These are phyloP conservation scores for Heliornis fulica DNA, from an alignment of 2,113 vertebrate species.

Conservation along the genomic window DNA sequence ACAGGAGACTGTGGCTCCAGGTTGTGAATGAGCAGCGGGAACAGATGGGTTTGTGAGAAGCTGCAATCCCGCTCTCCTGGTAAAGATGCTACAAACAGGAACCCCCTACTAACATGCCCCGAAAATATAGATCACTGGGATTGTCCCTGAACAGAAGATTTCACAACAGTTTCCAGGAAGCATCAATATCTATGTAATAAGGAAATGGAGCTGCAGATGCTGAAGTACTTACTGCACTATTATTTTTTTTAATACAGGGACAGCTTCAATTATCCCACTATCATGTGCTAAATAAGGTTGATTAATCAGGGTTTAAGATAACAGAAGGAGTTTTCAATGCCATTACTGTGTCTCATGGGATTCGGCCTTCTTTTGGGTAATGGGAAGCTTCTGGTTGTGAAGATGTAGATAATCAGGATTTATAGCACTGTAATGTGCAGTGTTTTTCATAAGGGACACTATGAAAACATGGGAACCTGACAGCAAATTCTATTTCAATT, in stretches of 20 bases:
- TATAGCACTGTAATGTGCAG: not conserved
- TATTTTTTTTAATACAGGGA: not conserved
- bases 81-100: not conserved
- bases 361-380: constrained; percentile 35
- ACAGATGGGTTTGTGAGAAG: constrained; percentile 25
- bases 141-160: not conserved
- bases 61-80: not conserved
- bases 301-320: constrained; percentile 48
- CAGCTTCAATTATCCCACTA: constrained; percentile 24
- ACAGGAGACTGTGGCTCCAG: constrained; percentile 37
- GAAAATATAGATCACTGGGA: constrained; percentile 38
- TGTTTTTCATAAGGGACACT: not conserved
- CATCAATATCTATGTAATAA: not conserved
- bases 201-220: constrained; percentile 5
- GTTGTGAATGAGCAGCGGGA: constrained; percentile 54
- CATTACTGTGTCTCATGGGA: not conserved
- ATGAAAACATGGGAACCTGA: not conserved
- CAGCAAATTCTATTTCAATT: constrained; percentile 7
- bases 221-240: not conserved
- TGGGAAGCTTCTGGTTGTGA: constrained; percentile 31
- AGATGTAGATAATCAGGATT: constrained; percentile 26
- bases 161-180: not conserved
- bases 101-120: not conserved
- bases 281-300: constrained; percentile 15
- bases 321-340: constrained; percentile 33